Conservation (phyloP, 2,113 vertebrate species). For the Leucopsar rothschildi region DNA sequence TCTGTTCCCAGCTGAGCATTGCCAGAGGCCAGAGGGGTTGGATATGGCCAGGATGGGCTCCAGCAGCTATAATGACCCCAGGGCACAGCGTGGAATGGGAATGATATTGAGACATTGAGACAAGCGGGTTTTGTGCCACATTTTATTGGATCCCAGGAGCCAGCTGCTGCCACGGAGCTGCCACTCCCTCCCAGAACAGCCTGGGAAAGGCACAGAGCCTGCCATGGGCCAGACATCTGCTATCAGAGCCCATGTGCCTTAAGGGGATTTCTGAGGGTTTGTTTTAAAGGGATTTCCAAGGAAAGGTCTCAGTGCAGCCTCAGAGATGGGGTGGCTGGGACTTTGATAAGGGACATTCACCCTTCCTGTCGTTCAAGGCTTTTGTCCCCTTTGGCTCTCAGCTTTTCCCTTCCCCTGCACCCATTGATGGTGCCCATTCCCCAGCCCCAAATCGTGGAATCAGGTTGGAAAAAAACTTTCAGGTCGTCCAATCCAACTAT, state of each 20-base stretch:
- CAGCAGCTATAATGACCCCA: background rate
- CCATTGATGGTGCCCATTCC: background rate
- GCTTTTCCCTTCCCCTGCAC: background rate
- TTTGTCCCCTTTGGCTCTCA: no score
- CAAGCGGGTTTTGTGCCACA: background rate
- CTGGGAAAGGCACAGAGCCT: background rate
- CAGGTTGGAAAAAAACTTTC: background rate
- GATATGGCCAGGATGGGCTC: rapidly evolving
- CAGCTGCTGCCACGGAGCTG: background rate
- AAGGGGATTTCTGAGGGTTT: background rate
- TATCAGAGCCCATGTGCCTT: background rate
- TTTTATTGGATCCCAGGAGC: background rate
- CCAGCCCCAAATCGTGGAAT: rapidly evolving
- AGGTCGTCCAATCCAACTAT: background rate
- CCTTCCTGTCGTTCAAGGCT: background rate
- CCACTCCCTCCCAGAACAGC: rapidly evolving
- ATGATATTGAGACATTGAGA: background rate
- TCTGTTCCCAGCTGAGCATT: background rate
- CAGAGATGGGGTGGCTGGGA: background rate
- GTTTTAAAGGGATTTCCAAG: background rate
- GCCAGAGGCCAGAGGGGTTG: background rate
- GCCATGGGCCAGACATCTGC: background rate
- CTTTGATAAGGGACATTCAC: background rate
- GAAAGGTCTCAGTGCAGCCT: background rate
- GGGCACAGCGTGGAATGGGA: background rate